phyloP scores from a whole-genome alignment of 2,888 invertebrate genomes.

The Noctuana brunneofusca region DNA sequence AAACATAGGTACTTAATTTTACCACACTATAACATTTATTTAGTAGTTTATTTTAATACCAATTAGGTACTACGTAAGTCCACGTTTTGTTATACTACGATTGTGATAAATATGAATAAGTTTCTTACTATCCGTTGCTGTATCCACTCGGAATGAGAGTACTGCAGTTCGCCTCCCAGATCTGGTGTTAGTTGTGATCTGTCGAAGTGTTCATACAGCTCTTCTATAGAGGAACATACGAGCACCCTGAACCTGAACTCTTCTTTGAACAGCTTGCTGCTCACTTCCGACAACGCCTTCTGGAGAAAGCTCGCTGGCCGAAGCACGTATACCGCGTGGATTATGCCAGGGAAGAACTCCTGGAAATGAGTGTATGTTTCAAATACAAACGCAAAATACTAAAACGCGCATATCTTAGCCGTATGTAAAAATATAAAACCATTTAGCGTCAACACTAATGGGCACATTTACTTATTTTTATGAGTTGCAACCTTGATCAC shows the following conservation, averaged over 20 bases:
- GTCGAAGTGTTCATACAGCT: constrained; percentile 93
- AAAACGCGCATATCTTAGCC: too few species aligned
- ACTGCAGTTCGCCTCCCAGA: constrained; percentile 93
- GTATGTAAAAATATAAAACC: too few species aligned
- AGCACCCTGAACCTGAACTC: constrained; percentile 96
- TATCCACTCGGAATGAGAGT: constrained; percentile 98
- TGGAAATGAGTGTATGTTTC: constrained; percentile 70
- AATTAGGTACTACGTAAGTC: too few species aligned
- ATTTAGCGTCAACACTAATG: too few species aligned
- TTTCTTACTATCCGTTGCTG: constrained; percentile 95
- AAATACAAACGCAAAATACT: too few species aligned
- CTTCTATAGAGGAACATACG: constrained; percentile 92
- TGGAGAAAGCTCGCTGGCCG: constrained; percentile 97
- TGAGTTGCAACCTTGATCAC: too few species aligned
- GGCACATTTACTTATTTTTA: too few species aligned
- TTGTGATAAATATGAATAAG: too few species aligned
- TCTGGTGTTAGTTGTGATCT: constrained; percentile 93
- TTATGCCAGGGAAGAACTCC: constrained; percentile 96
- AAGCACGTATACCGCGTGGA: constrained; percentile 96
- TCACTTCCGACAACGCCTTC: constrained; percentile 97
- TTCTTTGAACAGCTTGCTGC: constrained; percentile 94
- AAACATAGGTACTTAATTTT: too few species aligned
- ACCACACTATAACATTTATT: too few species aligned
- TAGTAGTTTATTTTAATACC: too few species aligned
- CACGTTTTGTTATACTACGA: too few species aligned